Conservation (phyloP, 2,797 vertebrate genomes). For the Siniperca obscura region DNA sequence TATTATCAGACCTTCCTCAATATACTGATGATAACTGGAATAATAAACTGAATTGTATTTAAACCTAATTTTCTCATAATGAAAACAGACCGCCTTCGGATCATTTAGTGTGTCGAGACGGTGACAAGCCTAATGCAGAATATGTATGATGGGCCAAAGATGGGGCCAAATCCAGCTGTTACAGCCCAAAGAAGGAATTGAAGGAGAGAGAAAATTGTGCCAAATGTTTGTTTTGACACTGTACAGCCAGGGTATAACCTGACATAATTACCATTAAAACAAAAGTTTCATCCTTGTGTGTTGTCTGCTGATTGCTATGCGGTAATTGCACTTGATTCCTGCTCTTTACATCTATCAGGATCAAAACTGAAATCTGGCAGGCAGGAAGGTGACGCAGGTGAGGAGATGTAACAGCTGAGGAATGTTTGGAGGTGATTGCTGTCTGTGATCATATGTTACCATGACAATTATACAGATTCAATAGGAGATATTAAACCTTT, state of each 20-base stretch:
- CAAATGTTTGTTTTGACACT: constrained; percentile 55
- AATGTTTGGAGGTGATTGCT: constrained; percentile 46
- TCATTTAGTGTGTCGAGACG: constrained; percentile 33
- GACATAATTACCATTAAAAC: constrained; percentile 35
- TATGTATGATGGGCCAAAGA: background rate
- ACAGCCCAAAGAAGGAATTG: constrained; percentile 8
- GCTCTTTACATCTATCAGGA: constrained; percentile 33
- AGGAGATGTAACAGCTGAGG: constrained; percentile 56
- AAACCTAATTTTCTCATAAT: constrained; percentile 32
- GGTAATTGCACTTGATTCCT: constrained; percentile 52
- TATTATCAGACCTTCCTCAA: constrained; percentile 6
- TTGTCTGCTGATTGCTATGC: constrained; percentile 54
- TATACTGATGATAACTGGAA: constrained; percentile 25
- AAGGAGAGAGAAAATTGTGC: constrained; percentile 29
- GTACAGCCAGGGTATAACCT: constrained; percentile 10
- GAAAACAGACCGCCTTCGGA: constrained; percentile 29
- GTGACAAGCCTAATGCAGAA: constrained; percentile 4
- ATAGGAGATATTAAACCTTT: background rate
- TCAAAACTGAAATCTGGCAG: constrained; percentile 24
- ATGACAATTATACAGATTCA: constrained; percentile 13
- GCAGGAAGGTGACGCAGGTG: constrained; percentile 51
- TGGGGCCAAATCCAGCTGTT: constrained; percentile 30
- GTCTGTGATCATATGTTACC: constrained; percentile 48
- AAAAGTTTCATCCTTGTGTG: constrained; percentile 15
- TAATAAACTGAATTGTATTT: constrained; percentile 14